These are phyloP conservation scores for Kradibia gibbosae DNA, from an alignment of 1,140 invertebrate species.

Conservation along the genomic window DNA sequence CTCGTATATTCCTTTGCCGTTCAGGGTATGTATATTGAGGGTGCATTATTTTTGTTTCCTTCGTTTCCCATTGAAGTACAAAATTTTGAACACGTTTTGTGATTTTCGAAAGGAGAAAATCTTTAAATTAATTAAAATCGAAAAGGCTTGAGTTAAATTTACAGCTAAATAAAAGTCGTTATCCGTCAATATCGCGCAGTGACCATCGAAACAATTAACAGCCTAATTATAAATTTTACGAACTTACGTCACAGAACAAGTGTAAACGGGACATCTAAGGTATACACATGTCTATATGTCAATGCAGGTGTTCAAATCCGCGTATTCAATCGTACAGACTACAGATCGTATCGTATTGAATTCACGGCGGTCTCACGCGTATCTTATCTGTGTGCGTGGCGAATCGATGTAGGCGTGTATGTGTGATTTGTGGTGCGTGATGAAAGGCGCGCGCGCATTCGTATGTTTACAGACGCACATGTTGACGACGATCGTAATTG, in stretches of 20 bases:
- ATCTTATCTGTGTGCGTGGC: no score
- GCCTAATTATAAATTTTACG: background rate
- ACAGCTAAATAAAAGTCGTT: background rate
- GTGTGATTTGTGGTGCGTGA: background rate
- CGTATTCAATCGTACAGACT: no score
- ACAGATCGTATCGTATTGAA: no score
- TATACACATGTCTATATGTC: background rate
- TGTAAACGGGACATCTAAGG: background rate
- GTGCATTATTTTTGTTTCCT: background rate
- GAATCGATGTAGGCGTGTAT: background rate
- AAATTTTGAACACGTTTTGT: background rate
- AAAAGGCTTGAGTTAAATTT: background rate
- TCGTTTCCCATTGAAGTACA: background rate
- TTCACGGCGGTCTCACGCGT: no score
- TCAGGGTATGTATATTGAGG: conserved; percentile 10
- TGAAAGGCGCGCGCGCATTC: background rate
- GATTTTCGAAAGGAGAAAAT: background rate
- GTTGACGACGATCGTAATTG: conserved; percentile 9
- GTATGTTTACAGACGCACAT: background rate
- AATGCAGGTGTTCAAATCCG: no score
- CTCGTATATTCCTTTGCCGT: background rate
- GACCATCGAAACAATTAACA: background rate
- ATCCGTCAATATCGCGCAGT: background rate
- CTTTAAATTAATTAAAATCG: background rate
- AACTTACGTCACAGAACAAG: background rate